These are phyloP conservation scores for Aspiorhynchus laticeps DNA, from an alignment of 2,113 vertebrate species.

Conservation along the genomic window DNA sequence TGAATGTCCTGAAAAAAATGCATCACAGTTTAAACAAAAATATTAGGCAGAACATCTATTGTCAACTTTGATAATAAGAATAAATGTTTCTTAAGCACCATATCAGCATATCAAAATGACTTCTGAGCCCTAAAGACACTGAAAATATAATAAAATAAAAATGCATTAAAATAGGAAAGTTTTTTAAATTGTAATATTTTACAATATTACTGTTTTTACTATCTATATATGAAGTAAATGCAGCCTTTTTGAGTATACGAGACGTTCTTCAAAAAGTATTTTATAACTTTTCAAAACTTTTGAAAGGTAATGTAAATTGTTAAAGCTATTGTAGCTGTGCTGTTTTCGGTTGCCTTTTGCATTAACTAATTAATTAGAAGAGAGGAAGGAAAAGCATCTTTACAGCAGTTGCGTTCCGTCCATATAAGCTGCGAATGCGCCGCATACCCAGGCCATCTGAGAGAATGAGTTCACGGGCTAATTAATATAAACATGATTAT, in stretches of 20 bases:
- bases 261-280: neutral
- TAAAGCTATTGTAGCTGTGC: neutral
- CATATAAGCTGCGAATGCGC: too few relatives aligned
- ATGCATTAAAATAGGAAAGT: neutral
- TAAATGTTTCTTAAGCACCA: too few relatives aligned
- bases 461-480: too few relatives aligned
- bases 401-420: too few relatives aligned
- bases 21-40: neutral
- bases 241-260: neutral
- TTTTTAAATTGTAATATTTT: neutral
- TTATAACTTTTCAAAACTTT: neutral
- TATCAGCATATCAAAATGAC: too few relatives aligned
- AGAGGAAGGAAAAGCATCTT: neutral
- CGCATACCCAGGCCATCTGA: too few relatives aligned
- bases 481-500: too few relatives aligned
- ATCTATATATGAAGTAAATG: neutral
- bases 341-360: too few relatives aligned
- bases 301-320: neutral
- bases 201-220: neutral
- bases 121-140: too few relatives aligned
- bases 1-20: neutral
- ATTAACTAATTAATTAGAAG: neutral
- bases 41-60: neutral
- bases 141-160: neutral
- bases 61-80: too few relatives aligned